Evolutionary conservation across 2,113 vertebrate species (phyloP), one percentile per base, ranked within the genome.

Genomic region (Bothrops jararaca): DNA sequence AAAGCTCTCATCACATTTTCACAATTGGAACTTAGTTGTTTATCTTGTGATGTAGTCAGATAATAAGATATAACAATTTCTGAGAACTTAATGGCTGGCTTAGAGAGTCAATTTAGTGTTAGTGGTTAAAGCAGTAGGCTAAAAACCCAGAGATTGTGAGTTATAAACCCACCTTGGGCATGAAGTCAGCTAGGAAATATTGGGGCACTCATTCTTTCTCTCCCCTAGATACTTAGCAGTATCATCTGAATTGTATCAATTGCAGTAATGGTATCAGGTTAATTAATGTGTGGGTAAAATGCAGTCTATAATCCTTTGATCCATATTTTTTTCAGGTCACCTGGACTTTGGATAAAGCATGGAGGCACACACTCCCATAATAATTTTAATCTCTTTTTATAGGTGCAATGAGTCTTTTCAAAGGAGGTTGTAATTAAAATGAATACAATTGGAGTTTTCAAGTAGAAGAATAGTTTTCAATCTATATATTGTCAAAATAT

Each of bases 41-140:
- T 90, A 3, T 90, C 74, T 91, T 93, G 29, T 86, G 93, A 89
- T 50, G 15, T 45, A 89, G 10, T 64, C 87, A 93, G 93, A 64
- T 95, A 93, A 93, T 93, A 93, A 95, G 93, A 92, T 89, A 91
- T 92, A 60, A 20, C 23, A 86, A 53, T 50, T 69, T 23, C 91
- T 94, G 92, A 88, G 50, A 29, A 74, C 69, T 74, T 74, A 74
- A 39, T 80, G 69, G 69, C n/a, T 80, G 69, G n/a, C 15, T 80
- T 80, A 80, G 69, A 80, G n/a, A 80, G 12, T 39, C 69, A 80
- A 20, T 80, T 80, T 80, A 13, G n/a, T 80, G 13, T 80, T 80
- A 80, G 15, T 80, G 2, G n/a, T 39, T 34, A 80, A 39, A 34
- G 64, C 13, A 34, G 4, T 6, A 74, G n/a, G 13, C 4, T 69